Evolutionary conservation across 1,140 invertebrate species (phyloP).

Genomic region (Zaprionus camerounensis): DNA sequence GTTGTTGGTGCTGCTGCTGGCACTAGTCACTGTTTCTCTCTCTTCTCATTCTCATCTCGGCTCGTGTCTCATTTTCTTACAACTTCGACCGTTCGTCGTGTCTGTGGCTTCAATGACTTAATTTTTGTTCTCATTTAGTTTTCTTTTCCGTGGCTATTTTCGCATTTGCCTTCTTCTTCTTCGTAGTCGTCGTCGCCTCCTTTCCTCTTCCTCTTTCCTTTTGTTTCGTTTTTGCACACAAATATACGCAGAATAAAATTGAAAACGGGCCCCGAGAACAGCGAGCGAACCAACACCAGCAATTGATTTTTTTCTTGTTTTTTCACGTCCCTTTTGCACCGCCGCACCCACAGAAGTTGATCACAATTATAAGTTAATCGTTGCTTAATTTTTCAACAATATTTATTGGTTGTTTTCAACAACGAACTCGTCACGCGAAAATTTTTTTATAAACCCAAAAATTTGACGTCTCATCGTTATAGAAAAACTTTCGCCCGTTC

Average conservation of each 20-base stretch:
- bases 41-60: conserved; percentile 69
- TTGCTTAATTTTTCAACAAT: conserved; percentile 60
- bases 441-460: conserved; percentile 67
- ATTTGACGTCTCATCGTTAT: conserved; percentile 79
- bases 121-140: conserved; percentile 71
- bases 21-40: conserved; percentile 44
- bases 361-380: conserved; percentile 36
- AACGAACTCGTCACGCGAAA: conserved; percentile 79
- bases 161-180: conserved; percentile 43
- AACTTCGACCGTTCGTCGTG: conserved; percentile 44
- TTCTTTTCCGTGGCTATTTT: conserved; percentile 68
- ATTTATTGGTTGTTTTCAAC: conserved; percentile 66
- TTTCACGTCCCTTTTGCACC: conserved; percentile 61
- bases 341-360: conserved; percentile 58
- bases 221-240: conserved; percentile 63
- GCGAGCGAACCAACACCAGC: conserved; percentile 46
- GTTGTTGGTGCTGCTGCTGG: conserved; percentile 42
- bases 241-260: conserved; percentile 62
- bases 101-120: conserved; percentile 66
- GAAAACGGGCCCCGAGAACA: conserved; percentile 42
- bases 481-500: conserved; percentile 77
- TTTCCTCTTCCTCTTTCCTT: conserved; percentile 43
- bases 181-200: conserved; percentile 18
- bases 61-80: conserved; percentile 72
- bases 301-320: conserved; percentile 66